Evolutionary conservation across 2,797 vertebrate species (phyloP).

Genomic region (Anguilla pacifica): DNA sequence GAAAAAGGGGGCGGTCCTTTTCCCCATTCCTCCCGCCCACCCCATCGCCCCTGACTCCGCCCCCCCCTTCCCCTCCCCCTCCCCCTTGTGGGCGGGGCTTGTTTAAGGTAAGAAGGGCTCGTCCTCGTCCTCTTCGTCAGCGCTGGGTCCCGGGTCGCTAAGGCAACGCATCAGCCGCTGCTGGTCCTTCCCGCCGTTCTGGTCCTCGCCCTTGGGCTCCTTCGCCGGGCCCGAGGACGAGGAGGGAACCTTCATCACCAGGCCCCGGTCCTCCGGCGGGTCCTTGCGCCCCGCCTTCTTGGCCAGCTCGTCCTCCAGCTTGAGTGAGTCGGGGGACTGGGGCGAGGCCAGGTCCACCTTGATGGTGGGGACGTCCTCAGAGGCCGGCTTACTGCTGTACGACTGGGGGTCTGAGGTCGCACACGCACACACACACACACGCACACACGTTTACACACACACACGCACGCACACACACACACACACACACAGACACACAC

Average conservation of each 20-base stretch:
- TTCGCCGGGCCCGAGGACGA: constrained; percentile 60
- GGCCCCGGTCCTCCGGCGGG: constrained; percentile 70
- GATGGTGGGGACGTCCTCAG: constrained; percentile 79
- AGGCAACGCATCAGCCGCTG: constrained; percentile 87
- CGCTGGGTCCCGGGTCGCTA: constrained; percentile 90
- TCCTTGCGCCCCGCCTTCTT: constrained; percentile 60
- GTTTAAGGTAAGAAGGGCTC: constrained; percentile 81
- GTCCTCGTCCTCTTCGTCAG: constrained; percentile 82
- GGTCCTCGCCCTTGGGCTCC: constrained; percentile 49
- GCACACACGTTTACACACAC: too few relatives aligned
- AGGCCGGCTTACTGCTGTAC: constrained; percentile 75
- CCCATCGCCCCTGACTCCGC: background rate
- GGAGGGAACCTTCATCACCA: constrained; percentile 77
- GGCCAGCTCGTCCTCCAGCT: constrained; percentile 76
- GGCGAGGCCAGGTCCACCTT: constrained; percentile 93
- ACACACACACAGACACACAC: background rate
- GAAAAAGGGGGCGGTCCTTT: constrained; percentile 24
- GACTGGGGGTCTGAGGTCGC: constrained; percentile 80
- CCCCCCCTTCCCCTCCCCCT: background rate
- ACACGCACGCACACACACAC: background rate
- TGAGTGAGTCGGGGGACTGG: constrained; percentile 85
- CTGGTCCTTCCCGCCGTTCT: constrained; percentile 72
- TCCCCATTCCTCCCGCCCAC: constrained; percentile 13
- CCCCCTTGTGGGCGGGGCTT: background rate
- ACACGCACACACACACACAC: background rate